These are phyloP conservation scores for Acipenser ruthenus DNA, from an alignment of 2,797 vertebrate species.

Conservation along the genomic window DNA sequence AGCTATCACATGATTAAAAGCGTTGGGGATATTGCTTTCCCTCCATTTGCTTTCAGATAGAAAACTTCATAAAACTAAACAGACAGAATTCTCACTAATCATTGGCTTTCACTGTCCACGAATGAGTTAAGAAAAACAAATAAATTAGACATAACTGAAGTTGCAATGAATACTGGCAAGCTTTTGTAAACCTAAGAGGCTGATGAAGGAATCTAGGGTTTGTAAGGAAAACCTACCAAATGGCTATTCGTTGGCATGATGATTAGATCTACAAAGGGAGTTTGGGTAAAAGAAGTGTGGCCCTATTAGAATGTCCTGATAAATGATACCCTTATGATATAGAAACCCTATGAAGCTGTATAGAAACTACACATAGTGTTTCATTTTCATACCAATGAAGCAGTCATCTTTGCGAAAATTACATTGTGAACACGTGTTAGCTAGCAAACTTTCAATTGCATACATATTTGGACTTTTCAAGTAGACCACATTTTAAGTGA, in stretches of 20 bases:
- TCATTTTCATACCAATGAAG: constrained; percentile 12
- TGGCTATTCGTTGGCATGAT: neutral
- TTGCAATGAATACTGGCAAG: constrained; percentile 3
- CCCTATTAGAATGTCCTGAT: too few relatives aligned
- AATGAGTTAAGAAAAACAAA: constrained; percentile 8
- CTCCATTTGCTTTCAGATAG: constrained; percentile 50
- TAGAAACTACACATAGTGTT: too few relatives aligned
- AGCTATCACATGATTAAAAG: constrained; percentile 66
- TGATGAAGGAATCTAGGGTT: neutral
- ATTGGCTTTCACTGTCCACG: constrained; percentile 4
- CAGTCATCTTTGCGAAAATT: constrained; percentile 29
- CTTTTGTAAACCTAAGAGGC: neutral
- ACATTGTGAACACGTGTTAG: neutral
- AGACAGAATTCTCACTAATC: constrained; percentile 39
- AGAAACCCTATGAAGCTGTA: too few relatives aligned
- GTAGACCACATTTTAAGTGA: too few relatives aligned
- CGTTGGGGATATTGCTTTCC: constrained; percentile 68
- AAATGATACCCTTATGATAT: too few relatives aligned
- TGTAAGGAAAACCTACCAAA: neutral
- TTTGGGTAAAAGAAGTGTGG: neutral
- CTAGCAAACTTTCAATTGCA: too few relatives aligned
- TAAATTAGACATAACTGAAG: neutral
- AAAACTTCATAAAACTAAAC: constrained; percentile 62
- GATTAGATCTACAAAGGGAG: neutral
- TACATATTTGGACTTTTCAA: too few relatives aligned